phyloP scores from a whole-genome alignment of 2,797 vertebrate species.

The Cirrhinus molitorella region DNA sequence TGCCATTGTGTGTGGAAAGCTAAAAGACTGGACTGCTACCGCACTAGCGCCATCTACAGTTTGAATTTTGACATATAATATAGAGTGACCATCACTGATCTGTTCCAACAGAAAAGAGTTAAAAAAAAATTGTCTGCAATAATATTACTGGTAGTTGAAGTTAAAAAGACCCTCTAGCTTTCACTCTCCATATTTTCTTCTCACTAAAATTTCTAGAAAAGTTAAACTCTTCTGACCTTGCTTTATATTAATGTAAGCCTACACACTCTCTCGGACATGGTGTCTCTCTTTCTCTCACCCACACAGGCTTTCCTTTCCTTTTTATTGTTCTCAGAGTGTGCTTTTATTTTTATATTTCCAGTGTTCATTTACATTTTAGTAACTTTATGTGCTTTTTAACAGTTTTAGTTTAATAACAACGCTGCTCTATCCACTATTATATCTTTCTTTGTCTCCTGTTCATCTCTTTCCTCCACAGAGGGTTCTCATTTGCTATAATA shows the following conservation, averaged over 20 bases:
- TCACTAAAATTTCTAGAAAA: background rate
- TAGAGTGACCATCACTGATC: background rate
- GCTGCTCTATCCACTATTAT: slow-evolving; percentile 6
- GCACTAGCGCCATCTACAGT: slow-evolving; percentile 21
- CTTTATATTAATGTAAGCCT: slow-evolving; percentile 1
- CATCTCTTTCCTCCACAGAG: background rate
- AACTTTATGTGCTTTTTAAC: background rate
- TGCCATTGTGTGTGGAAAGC: background rate
- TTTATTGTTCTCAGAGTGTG: background rate
- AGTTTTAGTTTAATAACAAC: background rate
- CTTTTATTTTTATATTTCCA: background rate
- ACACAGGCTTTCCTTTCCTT: background rate
- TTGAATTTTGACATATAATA: background rate
- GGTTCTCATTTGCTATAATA: slow-evolving; percentile 11
- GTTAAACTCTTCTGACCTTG: background rate
- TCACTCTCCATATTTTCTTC: slow-evolving; percentile 1
- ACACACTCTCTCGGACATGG: background rate
- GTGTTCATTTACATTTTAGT: background rate
- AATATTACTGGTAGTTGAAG: background rate
- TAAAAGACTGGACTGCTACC: background rate
- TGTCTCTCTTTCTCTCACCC: background rate
- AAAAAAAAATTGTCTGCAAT: background rate
- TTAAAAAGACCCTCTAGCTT: background rate
- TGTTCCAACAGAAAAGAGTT: background rate
- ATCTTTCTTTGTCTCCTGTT: slow-evolving; percentile 4